Percentiles rank a stretch among this genome's conserved stretches.
These are phyloP conservation scores for Distichodus sexfasciatus DNA, from an alignment of 2,797 vertebrate species.

Conservation along the genomic window DNA sequence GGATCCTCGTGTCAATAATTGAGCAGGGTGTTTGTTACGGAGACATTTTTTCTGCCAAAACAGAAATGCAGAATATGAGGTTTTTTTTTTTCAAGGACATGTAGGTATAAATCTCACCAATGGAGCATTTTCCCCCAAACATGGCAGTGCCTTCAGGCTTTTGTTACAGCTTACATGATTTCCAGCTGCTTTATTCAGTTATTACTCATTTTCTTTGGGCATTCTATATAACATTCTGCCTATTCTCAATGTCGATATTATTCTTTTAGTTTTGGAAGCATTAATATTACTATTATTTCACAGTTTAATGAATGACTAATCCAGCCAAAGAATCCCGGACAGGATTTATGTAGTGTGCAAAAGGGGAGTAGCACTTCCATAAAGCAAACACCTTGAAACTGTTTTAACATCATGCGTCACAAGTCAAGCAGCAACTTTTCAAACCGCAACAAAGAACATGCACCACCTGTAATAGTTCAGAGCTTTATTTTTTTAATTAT, in stretches of 20 bases:
- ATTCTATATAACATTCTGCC: too few relatives aligned
- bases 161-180: background rate
- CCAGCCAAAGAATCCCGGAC: too few relatives aligned
- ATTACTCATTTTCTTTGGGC: too few relatives aligned
- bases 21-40: conserved; percentile 41
- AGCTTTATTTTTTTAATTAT: too few relatives aligned
- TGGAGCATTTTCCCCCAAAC: background rate
- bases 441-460: background rate
- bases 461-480: too few relatives aligned
- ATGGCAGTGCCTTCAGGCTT: background rate
- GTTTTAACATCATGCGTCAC: background rate
- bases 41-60: conserved; percentile 10
- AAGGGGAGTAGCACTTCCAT: background rate
- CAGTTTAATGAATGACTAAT: too few relatives aligned
- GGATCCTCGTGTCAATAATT: conserved; percentile 46
- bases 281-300: too few relatives aligned
- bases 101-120: too few relatives aligned
- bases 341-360: background rate
- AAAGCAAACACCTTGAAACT: background rate
- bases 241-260: too few relatives aligned
- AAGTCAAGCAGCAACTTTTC: background rate
- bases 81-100: too few relatives aligned
- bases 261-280: too few relatives aligned
- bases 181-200: too few relatives aligned
- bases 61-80: background rate